Conservation (phyloP, 2,113 vertebrate species). For the Micromys minutus region DNA sequence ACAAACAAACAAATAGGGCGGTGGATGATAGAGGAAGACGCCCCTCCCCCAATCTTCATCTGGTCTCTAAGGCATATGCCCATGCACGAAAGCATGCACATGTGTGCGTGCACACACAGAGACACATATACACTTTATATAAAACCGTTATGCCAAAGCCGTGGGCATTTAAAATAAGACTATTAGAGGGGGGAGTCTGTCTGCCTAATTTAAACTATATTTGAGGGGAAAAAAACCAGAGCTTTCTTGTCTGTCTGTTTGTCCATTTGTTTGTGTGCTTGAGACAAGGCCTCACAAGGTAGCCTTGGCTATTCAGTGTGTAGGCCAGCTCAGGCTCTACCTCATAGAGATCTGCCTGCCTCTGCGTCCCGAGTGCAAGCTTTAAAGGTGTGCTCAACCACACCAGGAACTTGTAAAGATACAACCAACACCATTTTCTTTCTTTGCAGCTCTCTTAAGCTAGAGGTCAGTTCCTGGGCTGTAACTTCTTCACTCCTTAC, state of each 20-base stretch:
- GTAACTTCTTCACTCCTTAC: not conserved
- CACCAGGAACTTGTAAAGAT: not conserved
- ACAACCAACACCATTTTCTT: not conserved
- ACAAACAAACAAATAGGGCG: too few species aligned
- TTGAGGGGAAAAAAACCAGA: not conserved
- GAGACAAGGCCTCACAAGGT: not conserved
- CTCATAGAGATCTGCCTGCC: not conserved
- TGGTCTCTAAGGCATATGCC: too few species aligned
- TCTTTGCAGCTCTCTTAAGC: not conserved
- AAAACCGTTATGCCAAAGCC: not conserved
- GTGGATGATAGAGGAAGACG: not conserved
- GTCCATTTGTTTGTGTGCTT: not conserved
- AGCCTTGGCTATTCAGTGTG: not conserved
- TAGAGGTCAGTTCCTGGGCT: not conserved
- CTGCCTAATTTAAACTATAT: not conserved
- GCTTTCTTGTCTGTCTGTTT: not conserved
- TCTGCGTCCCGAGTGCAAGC: not conserved
- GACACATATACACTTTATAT: not conserved
- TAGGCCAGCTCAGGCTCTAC: not conserved
- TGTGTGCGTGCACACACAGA: rapidly evolving
- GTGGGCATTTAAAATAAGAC: not conserved
- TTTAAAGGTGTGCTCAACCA: not conserved
- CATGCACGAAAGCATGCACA: rapidly evolving
- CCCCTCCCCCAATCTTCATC: not conserved
- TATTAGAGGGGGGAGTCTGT: not conserved